A percentile compares a stretch with the other conserved stretches of the same genome.
Evolutionary conservation across 2,113 vertebrate species (phyloP).

Genomic region (Grus americana): DNA sequence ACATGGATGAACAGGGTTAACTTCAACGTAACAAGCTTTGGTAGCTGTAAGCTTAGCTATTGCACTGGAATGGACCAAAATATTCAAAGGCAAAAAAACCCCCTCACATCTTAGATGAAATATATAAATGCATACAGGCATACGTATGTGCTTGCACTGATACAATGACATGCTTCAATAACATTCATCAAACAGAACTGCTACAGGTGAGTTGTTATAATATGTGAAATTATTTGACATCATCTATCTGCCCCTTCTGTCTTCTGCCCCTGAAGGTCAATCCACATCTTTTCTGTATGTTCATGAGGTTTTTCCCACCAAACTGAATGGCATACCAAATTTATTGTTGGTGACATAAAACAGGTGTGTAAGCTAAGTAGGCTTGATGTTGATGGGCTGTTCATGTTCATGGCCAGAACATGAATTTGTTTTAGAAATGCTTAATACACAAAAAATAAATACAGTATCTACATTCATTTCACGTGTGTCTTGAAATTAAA

Average conservation of each 20-base stretch:
- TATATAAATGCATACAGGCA: not conserved
- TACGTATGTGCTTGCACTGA: not conserved
- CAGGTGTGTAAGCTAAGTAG: fast-evolving
- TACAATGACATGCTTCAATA: not conserved
- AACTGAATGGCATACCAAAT: not conserved
- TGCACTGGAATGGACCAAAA: not conserved
- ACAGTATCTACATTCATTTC: not conserved
- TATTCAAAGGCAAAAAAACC: not conserved
- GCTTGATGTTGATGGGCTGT: not conserved
- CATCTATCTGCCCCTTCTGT: not conserved
- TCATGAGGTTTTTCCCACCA: not conserved
- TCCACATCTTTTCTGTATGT: not conserved
- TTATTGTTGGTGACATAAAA: not conserved
- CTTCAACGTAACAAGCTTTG: not conserved
- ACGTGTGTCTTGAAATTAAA: not conserved
- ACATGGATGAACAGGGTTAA: not conserved
- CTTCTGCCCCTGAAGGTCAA: not conserved
- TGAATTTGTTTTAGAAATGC: not conserved
- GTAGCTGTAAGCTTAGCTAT: not conserved
- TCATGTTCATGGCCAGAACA: not conserved
- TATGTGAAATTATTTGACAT: not conserved
- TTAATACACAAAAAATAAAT: not conserved
- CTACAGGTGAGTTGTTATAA: not conserved
- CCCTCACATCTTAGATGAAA: not conserved
- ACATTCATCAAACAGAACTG: not conserved